Evolutionary conservation across 2,888 invertebrate species (phyloP).

Genomic region (Laothoe populi): DNA sequence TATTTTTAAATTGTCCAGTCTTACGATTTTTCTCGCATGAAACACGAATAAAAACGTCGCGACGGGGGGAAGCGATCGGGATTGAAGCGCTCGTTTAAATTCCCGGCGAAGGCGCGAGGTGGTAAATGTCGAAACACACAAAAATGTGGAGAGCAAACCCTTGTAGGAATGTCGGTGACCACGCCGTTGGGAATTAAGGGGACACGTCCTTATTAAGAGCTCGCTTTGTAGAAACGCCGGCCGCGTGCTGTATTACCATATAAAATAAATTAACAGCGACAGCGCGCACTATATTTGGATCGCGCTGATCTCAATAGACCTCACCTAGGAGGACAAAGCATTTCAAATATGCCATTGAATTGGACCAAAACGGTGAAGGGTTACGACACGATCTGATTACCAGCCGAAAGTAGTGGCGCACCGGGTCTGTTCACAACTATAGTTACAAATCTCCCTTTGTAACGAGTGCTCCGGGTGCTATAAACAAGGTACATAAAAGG

Average conservation of each 20-base stretch:
- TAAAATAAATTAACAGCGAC: constrained; percentile 59
- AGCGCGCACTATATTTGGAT: constrained; percentile 43
- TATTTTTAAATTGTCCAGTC: constrained; percentile 55
- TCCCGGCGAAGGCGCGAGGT: constrained; percentile 66
- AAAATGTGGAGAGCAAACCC: constrained; percentile 77
- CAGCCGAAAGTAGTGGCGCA: constrained; percentile 41
- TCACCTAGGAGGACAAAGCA: constrained; percentile 43
- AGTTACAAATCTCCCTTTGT: constrained; percentile 64
- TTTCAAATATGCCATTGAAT: constrained; percentile 45
- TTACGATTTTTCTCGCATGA: constrained; percentile 58
- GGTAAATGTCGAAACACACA: constrained; percentile 69
- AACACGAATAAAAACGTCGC: constrained; percentile 52
- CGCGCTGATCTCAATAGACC: constrained; percentile 32
- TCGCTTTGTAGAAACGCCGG: constrained; percentile 61
- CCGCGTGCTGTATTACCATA: constrained; percentile 66
- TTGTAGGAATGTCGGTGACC: constrained; percentile 75
- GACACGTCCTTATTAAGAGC: constrained; percentile 73
- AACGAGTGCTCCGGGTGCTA: constrained; percentile 52
- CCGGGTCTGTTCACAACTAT: constrained; percentile 60
- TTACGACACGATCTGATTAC: constrained; percentile 47
- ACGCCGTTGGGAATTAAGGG: constrained; percentile 61
- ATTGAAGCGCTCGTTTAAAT: constrained; percentile 74
- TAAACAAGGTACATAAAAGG: constrained; percentile 71
- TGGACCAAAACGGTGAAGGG: constrained; percentile 43
- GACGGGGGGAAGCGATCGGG: constrained; percentile 56